Conservation (phyloP, 2,113 vertebrate species). For the Ailurus styani region DNA sequence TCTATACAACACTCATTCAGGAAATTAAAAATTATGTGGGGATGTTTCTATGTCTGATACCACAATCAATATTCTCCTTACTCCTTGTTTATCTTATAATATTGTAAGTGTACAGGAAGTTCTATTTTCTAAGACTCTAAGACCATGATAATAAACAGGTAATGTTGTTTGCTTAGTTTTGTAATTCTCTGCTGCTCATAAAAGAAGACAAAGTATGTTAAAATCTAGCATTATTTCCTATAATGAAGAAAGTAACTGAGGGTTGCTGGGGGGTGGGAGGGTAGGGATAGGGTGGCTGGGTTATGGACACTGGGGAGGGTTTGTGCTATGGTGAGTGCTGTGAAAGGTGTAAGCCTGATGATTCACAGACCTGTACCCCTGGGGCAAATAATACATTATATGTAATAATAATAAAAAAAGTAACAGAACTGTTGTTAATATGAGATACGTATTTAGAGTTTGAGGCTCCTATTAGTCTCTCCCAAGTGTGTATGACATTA, state of each 20-base stretch:
- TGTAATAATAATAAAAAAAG: neutral
- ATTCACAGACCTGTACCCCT: too few species aligned
- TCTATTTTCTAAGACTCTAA: slow-evolving; percentile 29
- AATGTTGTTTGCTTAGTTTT: slow-evolving; percentile 21
- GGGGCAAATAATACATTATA: too few species aligned
- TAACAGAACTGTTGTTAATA: neutral
- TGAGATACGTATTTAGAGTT: neutral
- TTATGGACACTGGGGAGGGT: too few species aligned
- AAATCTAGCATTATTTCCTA: neutral
- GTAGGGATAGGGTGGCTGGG: too few species aligned
- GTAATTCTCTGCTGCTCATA: neutral
- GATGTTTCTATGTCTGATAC: neutral
- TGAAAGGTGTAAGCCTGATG: too few species aligned
- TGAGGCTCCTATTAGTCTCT: neutral
- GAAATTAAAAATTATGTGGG: neutral
- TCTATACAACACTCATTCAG: neutral
- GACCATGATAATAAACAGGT: neutral
- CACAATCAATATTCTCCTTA: neutral
- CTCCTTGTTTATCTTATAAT: neutral
- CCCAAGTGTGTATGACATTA: neutral
- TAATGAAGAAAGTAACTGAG: neutral
- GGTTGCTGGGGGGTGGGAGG: too few species aligned
- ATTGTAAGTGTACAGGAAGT: neutral
- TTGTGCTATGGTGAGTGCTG: too few species aligned
- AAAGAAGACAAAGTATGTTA: neutral